Evolutionary conservation across 2,113 vertebrate genomes (phyloP), one percentile per base, ranked within the genome.

Genomic region (Gymnocephalus cernua): DNA sequence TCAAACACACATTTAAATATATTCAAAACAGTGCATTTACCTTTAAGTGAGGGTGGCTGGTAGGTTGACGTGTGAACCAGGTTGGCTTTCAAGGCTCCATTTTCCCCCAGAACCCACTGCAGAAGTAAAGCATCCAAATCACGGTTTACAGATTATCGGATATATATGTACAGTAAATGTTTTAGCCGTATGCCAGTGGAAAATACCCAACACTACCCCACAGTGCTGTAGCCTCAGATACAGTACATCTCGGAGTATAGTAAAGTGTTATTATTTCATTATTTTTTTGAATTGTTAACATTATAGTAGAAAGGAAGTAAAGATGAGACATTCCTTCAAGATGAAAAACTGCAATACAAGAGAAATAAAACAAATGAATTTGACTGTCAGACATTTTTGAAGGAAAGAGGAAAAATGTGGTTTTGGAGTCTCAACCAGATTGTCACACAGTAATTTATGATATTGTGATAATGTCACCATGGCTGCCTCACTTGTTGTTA

Each of bases 31-130:
- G 27, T 11, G 71, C 0, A 3, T 76, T 78, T 89, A 97, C 98
- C 98, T 97, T 97, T 98, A 74, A 99, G 96, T 7, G 98, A 98
- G 3, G 98, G 98, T 0, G 98, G 98, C 0, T 97, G 96, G 90
- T 99, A 99, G 82, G 95, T 93, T 85, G 95, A 93, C 18, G 95
- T 94, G 74, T 96, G 96, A 81, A 94, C 54, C 92, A 95, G 95
- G 94, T 96, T 97, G 74, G 96, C 93, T 94, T 97, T 97, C 32
- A 96, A 93, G 69, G 95, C 93, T 69, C 96, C 96, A 27, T 97
- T 96, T 90, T 98, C 97, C 13, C 96, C 96, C 4, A 95, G 88
- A 53, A 94, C 85, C 93, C 96, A 96, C 97, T 99, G 94, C 0
- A 7, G 63, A 79, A 29, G 8, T 19, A 56, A 80, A 79, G 51